Conservation (phyloP, 2,888 invertebrate genomes). For the Drosophila anceps region DNA sequence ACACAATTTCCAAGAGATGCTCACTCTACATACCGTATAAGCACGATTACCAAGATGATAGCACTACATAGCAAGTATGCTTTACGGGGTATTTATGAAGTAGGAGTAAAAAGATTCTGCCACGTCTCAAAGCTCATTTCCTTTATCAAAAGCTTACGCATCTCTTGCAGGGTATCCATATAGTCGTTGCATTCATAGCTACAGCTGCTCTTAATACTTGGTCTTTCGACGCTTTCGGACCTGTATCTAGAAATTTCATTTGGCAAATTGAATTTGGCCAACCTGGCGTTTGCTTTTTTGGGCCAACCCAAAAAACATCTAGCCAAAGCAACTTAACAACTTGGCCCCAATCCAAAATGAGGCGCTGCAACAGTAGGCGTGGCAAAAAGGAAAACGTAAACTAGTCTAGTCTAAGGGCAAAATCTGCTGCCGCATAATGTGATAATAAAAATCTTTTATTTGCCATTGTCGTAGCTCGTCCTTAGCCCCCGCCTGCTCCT, state of each 20-base stretch:
- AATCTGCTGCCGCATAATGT: slow-evolving; percentile 79
- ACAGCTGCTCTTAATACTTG: slow-evolving; percentile 19
- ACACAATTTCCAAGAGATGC: too few relatives aligned
- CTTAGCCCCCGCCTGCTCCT: slow-evolving; percentile 18
- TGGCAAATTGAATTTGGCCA: slow-evolving; percentile 77
- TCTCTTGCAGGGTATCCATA: slow-evolving; percentile 10
- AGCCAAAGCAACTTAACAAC: slow-evolving; percentile 48
- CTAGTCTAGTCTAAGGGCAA: slow-evolving; percentile 43
- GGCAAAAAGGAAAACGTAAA: slow-evolving; percentile 35
- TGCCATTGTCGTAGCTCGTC: slow-evolving; percentile 64
- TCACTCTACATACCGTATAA: too few relatives aligned
- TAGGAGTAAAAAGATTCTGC: not conserved
- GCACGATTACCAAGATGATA: too few relatives aligned
- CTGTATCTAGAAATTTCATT: slow-evolving; percentile 69
- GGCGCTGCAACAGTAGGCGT: slow-evolving; percentile 5
- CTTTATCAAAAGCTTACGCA: not conserved
- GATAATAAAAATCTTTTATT: slow-evolving; percentile 81
- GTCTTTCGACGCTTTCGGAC: slow-evolving; percentile 29
- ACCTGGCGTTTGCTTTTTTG: slow-evolving; percentile 63
- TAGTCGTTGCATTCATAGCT: not conserved
- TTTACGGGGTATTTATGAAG: too few relatives aligned
- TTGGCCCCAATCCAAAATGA: slow-evolving; percentile 62
- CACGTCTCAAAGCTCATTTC: not conserved
- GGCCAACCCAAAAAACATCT: slow-evolving; percentile 15
- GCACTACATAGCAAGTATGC: too few relatives aligned